Evolutionary conservation across 2,113 vertebrate species (phyloP).

Genomic region (Ellobius talpinus): DNA sequence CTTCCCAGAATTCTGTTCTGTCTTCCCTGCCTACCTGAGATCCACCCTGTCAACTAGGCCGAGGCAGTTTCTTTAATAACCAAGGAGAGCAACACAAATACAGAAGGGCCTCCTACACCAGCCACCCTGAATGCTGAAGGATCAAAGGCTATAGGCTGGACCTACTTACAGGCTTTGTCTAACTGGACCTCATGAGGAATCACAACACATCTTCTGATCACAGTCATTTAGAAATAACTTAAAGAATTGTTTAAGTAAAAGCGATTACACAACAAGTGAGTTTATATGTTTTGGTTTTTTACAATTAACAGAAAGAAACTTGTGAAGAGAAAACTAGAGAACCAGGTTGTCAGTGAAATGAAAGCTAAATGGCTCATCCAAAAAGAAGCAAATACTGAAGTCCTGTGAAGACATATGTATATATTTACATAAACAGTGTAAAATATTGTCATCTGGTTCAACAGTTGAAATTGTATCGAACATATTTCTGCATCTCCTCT

Average conservation of each 20-base stretch:
- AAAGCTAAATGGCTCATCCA: constrained; percentile 2
- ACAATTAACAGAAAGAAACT: neutral
- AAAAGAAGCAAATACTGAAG: constrained; percentile 19
- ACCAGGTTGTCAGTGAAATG: constrained; percentile 4
- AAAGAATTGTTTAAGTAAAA: neutral
- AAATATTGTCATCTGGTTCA: constrained; percentile 66
- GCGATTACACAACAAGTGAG: neutral
- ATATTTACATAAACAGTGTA: constrained; percentile 73
- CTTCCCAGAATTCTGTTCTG: no score
- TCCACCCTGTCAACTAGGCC: no score
- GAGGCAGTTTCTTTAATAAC: no score
- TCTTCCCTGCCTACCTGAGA: no score
- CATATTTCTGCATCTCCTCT: constrained; percentile 82
- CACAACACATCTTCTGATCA: neutral
- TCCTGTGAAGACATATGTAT: constrained; percentile 45
- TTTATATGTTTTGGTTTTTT: neutral
- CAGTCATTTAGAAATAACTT: neutral
- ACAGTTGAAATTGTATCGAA: constrained; percentile 76
- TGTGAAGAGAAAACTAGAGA: neutral
- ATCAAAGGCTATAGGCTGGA: no score
- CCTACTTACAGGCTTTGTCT: neutral
- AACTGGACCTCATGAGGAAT: fast-evolving
- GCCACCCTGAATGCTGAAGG: no score
- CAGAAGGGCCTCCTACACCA: no score
- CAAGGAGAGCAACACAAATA: no score